A percentile compares a stretch with the other conserved stretches of the same genome.
phyloP scores from a whole-genome alignment of 2,797 vertebrate genomes.

The Clarias laeviceps region DNA sequence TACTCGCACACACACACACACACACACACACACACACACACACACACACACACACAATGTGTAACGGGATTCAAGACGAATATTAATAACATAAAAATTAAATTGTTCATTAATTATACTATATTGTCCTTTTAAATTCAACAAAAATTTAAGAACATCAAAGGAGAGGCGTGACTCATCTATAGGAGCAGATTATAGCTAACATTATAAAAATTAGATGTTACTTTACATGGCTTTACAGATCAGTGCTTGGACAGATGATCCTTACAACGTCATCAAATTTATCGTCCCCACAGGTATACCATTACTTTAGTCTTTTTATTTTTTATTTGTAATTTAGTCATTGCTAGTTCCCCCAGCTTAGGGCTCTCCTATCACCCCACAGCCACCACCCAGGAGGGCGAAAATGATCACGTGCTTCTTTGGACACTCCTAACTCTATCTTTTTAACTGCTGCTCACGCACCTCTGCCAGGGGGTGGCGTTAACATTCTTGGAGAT shows the following conservation, averaged over 20 bases:
- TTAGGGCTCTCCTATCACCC: too few species aligned
- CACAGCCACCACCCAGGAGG: too few species aligned
- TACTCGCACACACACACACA: background rate
- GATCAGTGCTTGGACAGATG: background rate
- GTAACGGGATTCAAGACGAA: background rate
- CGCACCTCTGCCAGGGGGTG: too few species aligned
- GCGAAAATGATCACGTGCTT: too few species aligned
- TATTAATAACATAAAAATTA: background rate
- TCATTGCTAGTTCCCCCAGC: too few species aligned
- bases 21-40: background rate
- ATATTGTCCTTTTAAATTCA: background rate
- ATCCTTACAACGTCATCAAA: background rate
- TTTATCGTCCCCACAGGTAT: background rate
- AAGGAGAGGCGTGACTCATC: background rate
- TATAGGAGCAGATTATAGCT: background rate
- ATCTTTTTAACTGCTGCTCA: too few species aligned
- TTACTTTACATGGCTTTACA: background rate
- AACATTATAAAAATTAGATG: background rate
- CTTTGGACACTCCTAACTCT: too few species aligned
- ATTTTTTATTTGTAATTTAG: background rate
- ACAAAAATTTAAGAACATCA: background rate
- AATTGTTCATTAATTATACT: background rate
- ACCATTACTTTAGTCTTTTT: background rate
- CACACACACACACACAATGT: background rate
- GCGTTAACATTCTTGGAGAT: too few species aligned